phyloP scores from a whole-genome alignment of 2,888 invertebrate genomes.

The Drosophila cognata region DNA sequence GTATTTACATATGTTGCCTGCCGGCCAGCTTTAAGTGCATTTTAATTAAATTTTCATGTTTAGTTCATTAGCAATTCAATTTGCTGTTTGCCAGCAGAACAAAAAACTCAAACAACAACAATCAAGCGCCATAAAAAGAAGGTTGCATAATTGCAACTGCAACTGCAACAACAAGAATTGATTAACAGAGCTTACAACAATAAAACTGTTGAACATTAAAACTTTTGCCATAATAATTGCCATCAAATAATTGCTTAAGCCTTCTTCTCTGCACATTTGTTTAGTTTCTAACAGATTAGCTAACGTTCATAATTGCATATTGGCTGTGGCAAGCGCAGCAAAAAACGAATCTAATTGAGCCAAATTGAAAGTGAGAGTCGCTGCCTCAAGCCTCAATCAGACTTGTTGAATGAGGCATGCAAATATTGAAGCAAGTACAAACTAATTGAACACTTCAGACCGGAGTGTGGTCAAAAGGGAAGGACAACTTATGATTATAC shows the following conservation, averaged over 20 bases:
- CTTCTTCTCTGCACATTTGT: conserved; percentile 15
- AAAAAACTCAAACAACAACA: conserved; percentile 21
- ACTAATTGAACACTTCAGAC: background rate
- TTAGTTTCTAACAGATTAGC: conserved; percentile 29
- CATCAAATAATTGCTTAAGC: conserved; percentile 46
- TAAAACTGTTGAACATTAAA: conserved; percentile 41
- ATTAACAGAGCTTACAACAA: conserved; percentile 13
- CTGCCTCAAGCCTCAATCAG: background rate
- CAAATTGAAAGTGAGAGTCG: conserved; percentile 15
- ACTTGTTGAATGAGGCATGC: background rate
- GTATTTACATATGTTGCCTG: conserved; percentile 33
- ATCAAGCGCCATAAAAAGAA: conserved; percentile 48
- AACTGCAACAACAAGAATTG: conserved; percentile 3
- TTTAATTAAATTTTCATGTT: conserved; percentile 72
- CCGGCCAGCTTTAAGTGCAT: conserved; percentile 51
- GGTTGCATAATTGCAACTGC: conserved; percentile 67
- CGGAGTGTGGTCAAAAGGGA: background rate
- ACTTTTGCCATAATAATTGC: conserved; percentile 51
- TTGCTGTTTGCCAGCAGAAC: conserved; percentile 51
- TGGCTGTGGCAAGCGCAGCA: conserved; percentile 21
- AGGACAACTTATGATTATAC: background rate
- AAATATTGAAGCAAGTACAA: background rate
- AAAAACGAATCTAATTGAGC: conserved; percentile 19
- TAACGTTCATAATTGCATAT: conserved; percentile 18
- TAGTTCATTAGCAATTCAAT: conserved; percentile 76